A percentile compares a stretch with the other conserved stretches of the same genome.
These are phyloP conservation scores for Geotrupes spiniger DNA, from an alignment of 2,888 invertebrate genomes.

Conservation along the genomic window DNA sequence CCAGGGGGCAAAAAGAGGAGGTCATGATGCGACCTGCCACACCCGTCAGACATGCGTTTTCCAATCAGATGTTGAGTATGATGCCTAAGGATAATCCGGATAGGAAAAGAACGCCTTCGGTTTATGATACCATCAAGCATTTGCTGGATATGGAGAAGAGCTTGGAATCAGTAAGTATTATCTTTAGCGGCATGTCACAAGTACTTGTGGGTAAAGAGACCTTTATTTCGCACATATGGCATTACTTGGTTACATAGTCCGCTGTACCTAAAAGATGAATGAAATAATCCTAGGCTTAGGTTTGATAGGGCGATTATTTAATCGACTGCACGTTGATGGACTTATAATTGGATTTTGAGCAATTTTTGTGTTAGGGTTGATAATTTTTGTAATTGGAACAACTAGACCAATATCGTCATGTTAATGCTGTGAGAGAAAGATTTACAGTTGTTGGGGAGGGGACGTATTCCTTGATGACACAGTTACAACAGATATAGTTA, in stretches of 20 bases:
- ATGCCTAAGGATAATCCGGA: conserved; percentile 43
- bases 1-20: conserved; percentile 60
- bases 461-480: too few species aligned
- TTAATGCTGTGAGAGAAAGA: too few species aligned
- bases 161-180: conserved; percentile 56
- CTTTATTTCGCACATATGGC: neutral
- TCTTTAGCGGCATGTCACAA: neutral
- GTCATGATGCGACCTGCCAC: conserved; percentile 61
- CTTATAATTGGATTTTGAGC: too few species aligned
- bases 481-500: too few species aligned
- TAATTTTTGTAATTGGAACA: too few species aligned
- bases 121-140: conserved; percentile 58
- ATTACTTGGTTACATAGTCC: neutral
- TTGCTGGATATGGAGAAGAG: conserved; percentile 56
- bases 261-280: neutral
- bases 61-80: conserved; percentile 55
- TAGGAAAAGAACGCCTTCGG: conserved; percentile 49
- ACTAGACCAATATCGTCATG: too few species aligned
- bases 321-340: too few species aligned
- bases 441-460: too few species aligned
- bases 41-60: conserved; percentile 54
- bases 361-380: too few species aligned
- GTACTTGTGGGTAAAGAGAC: neutral
- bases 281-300: neutral
- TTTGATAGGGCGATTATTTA: too few species aligned